Percentiles rank a stretch among this genome's conserved stretches.
Evolutionary conservation across 92 coral and sea anemone species (phyloP).

Genomic region (Porites divaricata): DNA sequence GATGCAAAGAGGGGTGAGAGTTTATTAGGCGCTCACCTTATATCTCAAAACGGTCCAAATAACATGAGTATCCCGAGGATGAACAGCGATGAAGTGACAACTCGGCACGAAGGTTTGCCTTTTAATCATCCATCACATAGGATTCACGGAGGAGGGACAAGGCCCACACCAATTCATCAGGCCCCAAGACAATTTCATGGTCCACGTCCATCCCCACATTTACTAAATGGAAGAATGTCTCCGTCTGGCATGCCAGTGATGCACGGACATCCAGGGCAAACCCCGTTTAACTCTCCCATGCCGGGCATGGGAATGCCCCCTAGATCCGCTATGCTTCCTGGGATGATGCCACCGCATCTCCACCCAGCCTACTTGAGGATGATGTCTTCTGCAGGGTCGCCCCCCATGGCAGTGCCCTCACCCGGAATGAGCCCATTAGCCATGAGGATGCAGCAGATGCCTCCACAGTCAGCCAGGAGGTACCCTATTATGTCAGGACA

Average conservation of each 20-base stretch:
- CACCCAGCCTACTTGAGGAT: conserved; percentile 63
- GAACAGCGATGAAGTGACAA: conserved; percentile 11
- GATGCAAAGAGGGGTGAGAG: conserved; percentile 15
- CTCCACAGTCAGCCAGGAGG: conserved; percentile 52
- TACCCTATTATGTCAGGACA: conserved; percentile 77
- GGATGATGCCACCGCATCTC: conserved; percentile 53
- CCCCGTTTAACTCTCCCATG: conserved; percentile 68
- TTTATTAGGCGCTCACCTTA: conserved; percentile 3
- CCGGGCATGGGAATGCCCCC: conserved; percentile 64
- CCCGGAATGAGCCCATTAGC: conserved; percentile 51
- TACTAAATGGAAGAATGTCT: conserved; percentile 59
- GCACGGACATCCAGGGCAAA: conserved; percentile 60
- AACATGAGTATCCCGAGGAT: conserved; percentile 1
- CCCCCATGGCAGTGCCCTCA: conserved; percentile 47
- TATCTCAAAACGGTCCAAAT: not conserved
- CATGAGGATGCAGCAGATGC: conserved; percentile 55
- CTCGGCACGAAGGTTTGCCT: conserved; percentile 20
- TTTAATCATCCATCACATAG: conserved; percentile 11
- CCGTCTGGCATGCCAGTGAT: conserved; percentile 48
- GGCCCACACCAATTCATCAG: conserved; percentile 28
- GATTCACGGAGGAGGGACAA: conserved; percentile 25
- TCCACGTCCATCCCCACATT: conserved; percentile 27
- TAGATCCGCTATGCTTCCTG: conserved; percentile 43
- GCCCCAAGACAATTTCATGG: conserved; percentile 33
- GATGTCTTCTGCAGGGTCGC: conserved; percentile 56